Evolutionary conservation across 53 echinoderm and acorn worm species (phyloP), one percentile per base, ranked within the genome.

Genomic region (Holothuria leucospilota): DNA sequence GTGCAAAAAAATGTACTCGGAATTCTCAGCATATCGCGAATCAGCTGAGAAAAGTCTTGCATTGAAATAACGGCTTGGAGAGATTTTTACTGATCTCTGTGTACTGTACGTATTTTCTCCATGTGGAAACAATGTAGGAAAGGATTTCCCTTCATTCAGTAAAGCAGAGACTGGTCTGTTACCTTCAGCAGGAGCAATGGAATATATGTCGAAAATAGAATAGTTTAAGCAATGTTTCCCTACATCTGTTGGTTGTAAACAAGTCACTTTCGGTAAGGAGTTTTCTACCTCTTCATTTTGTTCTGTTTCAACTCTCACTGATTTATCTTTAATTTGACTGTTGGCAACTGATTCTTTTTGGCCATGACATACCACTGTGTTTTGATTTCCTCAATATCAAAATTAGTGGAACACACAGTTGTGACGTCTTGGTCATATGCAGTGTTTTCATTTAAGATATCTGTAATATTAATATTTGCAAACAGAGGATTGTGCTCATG

Each of bases 1-100:
- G 95, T 24, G 95, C 95, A 93, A 81, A 91, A 69, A 93, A 20
- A 95, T 88, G 26, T 88, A 95, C 14, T 95, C 88, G 24, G 85
- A 68, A 85, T 85, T 87, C 28, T 86, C 29, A 15, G 91, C 91
- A 87, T 93, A 93, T 75, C 95, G 86, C 18, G 91, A 91, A 51
- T 93, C 93, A 38, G 81, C 87, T 72, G 88, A 84, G 71, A 93
- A 86, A 49, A 95, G 53, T 62, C 91, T 82, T 27, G 82, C 84
- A 15, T 89, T 91, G 21, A 95, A 89, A 89, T 95, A 95, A 29
- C 92, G 84, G 51, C 86, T 77, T 24, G 88, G 81, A 20, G 91
- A 88, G 46, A 93, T 26, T 62, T 84, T 91, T 11, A 86, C 86
- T 30, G 90, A 20, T 80, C 95, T 87, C 20, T 28, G n/a, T 86